These are phyloP conservation scores for Caenorhabditis wallacei DNA, from an alignment of 2,888 invertebrate species.

Conservation along the genomic window DNA sequence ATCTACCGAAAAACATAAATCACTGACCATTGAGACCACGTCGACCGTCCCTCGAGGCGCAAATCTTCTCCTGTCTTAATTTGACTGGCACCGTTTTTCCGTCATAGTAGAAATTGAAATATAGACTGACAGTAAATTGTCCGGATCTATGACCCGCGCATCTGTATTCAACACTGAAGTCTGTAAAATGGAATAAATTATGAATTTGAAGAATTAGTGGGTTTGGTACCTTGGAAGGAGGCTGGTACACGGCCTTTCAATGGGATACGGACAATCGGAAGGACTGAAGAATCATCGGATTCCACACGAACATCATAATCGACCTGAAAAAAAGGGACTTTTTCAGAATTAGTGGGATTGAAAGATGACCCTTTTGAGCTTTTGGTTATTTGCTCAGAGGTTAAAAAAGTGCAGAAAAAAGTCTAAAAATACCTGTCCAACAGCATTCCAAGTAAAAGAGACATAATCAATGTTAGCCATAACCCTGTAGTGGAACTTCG, in stretches of 20 bases:
- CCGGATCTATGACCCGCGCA: conserved; percentile 81
- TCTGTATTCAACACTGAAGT: conserved; percentile 81
- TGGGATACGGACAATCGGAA: conserved; percentile 79
- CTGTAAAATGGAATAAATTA: conserved; percentile 62
- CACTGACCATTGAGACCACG: conserved; percentile 63
- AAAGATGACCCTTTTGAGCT: not conserved
- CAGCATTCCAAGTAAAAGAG: conserved; percentile 79
- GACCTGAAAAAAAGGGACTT: conserved; percentile 43
- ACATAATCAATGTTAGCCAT: conserved; percentile 77
- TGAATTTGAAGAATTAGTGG: conserved; percentile 11
- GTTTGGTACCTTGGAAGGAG: conserved; percentile 71
- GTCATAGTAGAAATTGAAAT: conserved; percentile 72
- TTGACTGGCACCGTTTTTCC: conserved; percentile 63
- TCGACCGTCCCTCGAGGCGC: conserved; percentile 70
- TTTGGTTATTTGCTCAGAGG: conserved; percentile 16
- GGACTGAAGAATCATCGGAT: conserved; percentile 81
- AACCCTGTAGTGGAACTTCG: conserved; percentile 80
- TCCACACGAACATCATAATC: conserved; percentile 75
- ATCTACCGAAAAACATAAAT: not conserved
- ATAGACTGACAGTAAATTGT: conserved; percentile 77
- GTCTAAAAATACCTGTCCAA: conserved; percentile 57
- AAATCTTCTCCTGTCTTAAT: conserved; percentile 74
- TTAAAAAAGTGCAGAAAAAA: not conserved
- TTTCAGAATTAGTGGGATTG: not conserved
- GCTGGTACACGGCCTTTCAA: conserved; percentile 77